Base-by-base conservation (phyloP, 2,888 invertebrate genomes). In the Anodontia alba region DNA sequence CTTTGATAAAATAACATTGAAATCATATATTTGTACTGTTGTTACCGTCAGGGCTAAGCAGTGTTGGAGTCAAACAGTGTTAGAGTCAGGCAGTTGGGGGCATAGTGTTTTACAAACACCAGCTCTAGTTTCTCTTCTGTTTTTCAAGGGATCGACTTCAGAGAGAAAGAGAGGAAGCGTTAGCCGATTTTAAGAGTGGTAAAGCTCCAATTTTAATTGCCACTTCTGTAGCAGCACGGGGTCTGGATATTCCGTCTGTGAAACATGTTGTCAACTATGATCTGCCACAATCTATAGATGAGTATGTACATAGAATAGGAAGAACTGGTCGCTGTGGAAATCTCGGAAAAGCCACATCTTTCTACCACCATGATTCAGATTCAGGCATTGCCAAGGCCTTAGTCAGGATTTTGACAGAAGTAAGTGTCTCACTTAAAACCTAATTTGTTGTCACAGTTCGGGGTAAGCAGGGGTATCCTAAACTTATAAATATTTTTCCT, bases 181-280 rank as follows among this genome's bases (percentile, higher is more conserved):
- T 97, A n/a, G 71, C 91, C 0, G 97, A 98, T 93, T 99, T 99
- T 94, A 97, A 97, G 92, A 95, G 94, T 23, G 98, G 98, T 0
- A 87, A 94, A 20, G 96, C 97, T 93, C 96, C 96, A 68, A 96
- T 99, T 51, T 95, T 99, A 0, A 98, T 99, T 0, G 99, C 99
- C 0, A 99, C 99, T 0, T 97, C 98, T 0, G 99, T 99, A 0
- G 98, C 98, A 0, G 98, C 99, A 0, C 95, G 99, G 76, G 99
- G 99, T 0, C 95, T 99, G 0, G 97, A 93, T 76, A 93, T 93
- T 67, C 99, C 99, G 0, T 98, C 99, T 95, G 99, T 99, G 84
- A 99, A 98, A 94, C 99, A 99, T 95, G 99, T 99, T 90, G 98
- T 99, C 91, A 99, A 99, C 95, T 99, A 99, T 95, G 99, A 99